Evolutionary conservation across 2,888 invertebrate species (phyloP).

Genomic region (Campoplex nolae): DNA sequence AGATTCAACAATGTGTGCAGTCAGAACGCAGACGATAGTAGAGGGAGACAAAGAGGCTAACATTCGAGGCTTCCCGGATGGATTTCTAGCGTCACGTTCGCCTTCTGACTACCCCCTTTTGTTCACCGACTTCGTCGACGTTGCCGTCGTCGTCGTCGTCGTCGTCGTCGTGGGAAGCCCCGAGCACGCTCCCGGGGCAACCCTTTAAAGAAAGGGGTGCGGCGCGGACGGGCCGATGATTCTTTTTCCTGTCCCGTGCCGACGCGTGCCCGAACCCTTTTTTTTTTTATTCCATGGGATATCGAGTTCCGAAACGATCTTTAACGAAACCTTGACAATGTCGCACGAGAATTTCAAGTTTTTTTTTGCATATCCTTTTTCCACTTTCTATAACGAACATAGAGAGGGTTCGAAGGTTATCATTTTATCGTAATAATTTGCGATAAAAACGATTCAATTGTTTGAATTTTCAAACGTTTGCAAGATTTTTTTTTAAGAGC

Average conservation of each 20-base stretch:
- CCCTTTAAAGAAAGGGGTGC: slow-evolving; percentile 26
- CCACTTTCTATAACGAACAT: background rate
- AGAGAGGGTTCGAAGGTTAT: no score
- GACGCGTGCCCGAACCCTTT: slow-evolving; percentile 57
- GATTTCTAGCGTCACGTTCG: slow-evolving; percentile 58
- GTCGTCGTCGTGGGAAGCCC: slow-evolving; percentile 55
- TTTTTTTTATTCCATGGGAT: slow-evolving; percentile 11
- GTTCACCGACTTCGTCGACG: slow-evolving; percentile 8
- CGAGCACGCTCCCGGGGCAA: slow-evolving; percentile 29
- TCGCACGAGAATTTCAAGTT: background rate
- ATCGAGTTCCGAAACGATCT: slow-evolving; percentile 40
- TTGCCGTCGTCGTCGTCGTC: slow-evolving; percentile 8
- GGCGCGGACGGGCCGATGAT: background rate
- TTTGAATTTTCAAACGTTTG: background rate
- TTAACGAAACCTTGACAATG: slow-evolving; percentile 41
- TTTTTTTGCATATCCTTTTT: slow-evolving; percentile 3
- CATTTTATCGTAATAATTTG: background rate
- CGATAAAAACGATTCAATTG: background rate
- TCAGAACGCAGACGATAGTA: slow-evolving; percentile 6
- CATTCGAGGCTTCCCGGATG: slow-evolving; percentile 64
- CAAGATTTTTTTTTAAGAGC: background rate
- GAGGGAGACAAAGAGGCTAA: background rate
- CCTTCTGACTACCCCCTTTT: slow-evolving; percentile 31
- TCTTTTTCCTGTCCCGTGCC: slow-evolving; percentile 34
- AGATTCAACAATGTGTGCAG: slow-evolving; percentile 41